Evolutionary conservation across 2,888 invertebrate species (phyloP).

Genomic region (Tetheella fluctuosa): DNA sequence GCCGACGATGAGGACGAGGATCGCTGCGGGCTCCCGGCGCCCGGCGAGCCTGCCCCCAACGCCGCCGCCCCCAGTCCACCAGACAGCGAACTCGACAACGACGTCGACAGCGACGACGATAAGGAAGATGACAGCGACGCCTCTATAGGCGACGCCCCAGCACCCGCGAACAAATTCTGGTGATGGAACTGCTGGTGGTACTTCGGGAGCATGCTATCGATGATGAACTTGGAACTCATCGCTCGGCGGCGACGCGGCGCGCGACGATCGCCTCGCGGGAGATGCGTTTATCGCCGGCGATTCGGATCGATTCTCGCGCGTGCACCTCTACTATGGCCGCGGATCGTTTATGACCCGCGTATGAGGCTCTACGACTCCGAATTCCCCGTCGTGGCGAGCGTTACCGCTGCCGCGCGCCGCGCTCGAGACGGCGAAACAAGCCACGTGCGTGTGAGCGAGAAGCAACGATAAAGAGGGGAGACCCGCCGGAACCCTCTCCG

Average conservation of each 20-base stretch:
- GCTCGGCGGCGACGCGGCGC: conserved; percentile 85
- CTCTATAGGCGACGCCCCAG: conserved; percentile 89
- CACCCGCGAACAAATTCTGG: conserved; percentile 84
- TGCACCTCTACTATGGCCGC: conserved; percentile 87
- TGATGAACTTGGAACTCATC: conserved; percentile 99
- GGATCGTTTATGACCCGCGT: conserved; percentile 94
- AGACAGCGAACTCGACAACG: conserved; percentile 84
- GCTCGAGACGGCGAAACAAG: conserved; percentile 80
- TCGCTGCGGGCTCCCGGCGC: conserved; percentile 86
- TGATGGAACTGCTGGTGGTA: conserved; percentile 91
- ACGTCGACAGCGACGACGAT: conserved; percentile 84
- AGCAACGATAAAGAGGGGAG: conserved; percentile 54
- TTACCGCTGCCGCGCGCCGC: conserved; percentile 82
- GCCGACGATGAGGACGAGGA: conserved; percentile 86
- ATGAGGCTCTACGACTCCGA: conserved; percentile 93
- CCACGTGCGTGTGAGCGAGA: conserved; percentile 75
- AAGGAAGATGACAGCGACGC: conserved; percentile 85
- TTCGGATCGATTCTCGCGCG: conserved; percentile 85
- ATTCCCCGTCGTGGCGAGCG: conserved; percentile 88
- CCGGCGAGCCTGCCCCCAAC: conserved; percentile 84
- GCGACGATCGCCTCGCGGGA: conserved; percentile 83
- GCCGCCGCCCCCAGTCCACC: conserved; percentile 86
- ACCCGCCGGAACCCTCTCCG: conserved; percentile 76
- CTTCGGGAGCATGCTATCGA: conserved; percentile 99
- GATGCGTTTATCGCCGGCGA: conserved; percentile 83